These are phyloP conservation scores for Holocentrus rufus DNA, from an alignment of 2,797 vertebrate genomes.

Conservation along the genomic window DNA sequence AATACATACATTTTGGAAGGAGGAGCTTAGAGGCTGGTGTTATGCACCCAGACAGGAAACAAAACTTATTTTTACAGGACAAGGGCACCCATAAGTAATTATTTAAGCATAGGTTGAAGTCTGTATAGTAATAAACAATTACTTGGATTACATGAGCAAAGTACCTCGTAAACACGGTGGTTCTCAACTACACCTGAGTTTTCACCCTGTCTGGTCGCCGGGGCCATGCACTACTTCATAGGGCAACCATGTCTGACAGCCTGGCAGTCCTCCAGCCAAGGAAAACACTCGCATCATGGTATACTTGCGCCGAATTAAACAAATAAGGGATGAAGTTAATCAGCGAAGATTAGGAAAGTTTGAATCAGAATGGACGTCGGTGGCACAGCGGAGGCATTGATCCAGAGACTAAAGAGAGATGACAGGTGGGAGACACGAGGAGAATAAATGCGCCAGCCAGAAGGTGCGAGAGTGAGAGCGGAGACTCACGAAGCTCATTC, in stretches of 20 bases:
- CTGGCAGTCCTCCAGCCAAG: slow-evolving; percentile 46
- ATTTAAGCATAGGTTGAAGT: slow-evolving; percentile 63
- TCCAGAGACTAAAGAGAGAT: slow-evolving; percentile 22
- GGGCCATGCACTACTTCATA: slow-evolving; percentile 66
- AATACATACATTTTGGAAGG: slow-evolving; percentile 58
- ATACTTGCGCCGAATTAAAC: slow-evolving; percentile 18
- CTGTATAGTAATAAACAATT: slow-evolving; percentile 73
- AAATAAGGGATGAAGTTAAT: slow-evolving; percentile 5
- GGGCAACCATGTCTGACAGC: slow-evolving; percentile 58
- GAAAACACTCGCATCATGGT: slow-evolving; percentile 25
- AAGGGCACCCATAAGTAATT: slow-evolving; percentile 73
- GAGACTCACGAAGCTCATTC: slow-evolving; percentile 34
- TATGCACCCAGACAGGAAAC: slow-evolving; percentile 75
- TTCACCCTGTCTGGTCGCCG: slow-evolving; percentile 58
- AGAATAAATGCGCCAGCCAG: slow-evolving; percentile 26
- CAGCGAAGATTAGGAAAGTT: not conserved
- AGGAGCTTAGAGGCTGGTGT: slow-evolving; percentile 62
- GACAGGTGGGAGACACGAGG: slow-evolving; percentile 21
- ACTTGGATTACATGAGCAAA: slow-evolving; percentile 71
- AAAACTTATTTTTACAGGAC: slow-evolving; percentile 71
- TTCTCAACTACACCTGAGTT: slow-evolving; percentile 73
- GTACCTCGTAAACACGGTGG: slow-evolving; percentile 68
- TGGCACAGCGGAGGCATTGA: not conserved
- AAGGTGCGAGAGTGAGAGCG: slow-evolving; percentile 40
- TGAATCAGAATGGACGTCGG: slow-evolving; percentile 25